Base-by-base conservation (phyloP, 2,113 vertebrate genomes). In the Beaufortia kweichowensis region DNA sequence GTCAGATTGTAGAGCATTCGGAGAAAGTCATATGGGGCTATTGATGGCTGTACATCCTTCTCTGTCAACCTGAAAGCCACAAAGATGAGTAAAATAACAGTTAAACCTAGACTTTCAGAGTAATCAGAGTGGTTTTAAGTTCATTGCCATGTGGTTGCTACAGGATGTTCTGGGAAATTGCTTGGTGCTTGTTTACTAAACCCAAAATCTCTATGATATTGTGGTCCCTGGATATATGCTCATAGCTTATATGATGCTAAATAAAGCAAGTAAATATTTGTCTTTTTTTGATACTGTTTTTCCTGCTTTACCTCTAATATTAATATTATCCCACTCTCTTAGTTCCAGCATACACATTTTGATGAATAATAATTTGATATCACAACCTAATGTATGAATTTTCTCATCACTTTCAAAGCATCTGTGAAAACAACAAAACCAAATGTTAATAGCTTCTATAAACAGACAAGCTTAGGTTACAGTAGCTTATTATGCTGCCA, bases 1-100 rank as follows among this genome's bases (percentile, higher is more conserved):
- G 91, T 95, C 85, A 97, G 85, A 82, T 95, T 96, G 92, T 91
- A 78, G 15, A 98, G 94, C 43, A 97, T 89, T 62, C 61, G 88
- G 78, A 92, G 95, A 88, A 98, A 94, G 73, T 92, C 91, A 87
- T 92, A 92, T 28, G 93, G 10, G 0, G 94, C 89, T 48, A 95
- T 53, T 0, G 8, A 65, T 61, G 91, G 89, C 75, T 57, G 80
- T 4, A 89, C 81, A 1, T 93, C 91, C 12, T 83, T 90, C 85
- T 97, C 95, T 0, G 94, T 92, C 56, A 98, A 87, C 84, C 96
- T 98, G 88, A 43, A 4, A 43, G 35, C 23, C 70, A 70, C 50
- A 73, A 76, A 64, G 24, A 5, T 76, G 9, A 78, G 15, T 53
- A 6, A 80, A 23, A 63, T 35, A 35, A 43, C 24, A 75, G 12